phyloP scores from a whole-genome alignment of 2,113 vertebrate genomes.

The Rhynchomys soricoides region DNA sequence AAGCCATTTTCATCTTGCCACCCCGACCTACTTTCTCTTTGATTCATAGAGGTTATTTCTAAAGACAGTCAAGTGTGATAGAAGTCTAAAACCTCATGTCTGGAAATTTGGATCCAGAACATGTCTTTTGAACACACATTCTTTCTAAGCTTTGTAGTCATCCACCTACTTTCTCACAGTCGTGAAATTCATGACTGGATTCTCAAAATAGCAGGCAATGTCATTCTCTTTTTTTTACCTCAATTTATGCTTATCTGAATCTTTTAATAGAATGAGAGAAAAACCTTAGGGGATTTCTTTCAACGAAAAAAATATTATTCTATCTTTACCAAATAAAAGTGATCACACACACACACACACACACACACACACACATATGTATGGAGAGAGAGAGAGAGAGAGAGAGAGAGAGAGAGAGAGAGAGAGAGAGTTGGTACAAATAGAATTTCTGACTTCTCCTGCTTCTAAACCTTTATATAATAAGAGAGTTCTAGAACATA shows the following conservation, averaged over 20 bases:
- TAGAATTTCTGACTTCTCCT: not conserved
- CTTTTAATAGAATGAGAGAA: not conserved
- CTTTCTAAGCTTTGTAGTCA: not conserved
- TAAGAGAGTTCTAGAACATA: not conserved
- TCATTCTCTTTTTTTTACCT: not conserved
- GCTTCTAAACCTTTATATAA: not conserved
- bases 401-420: no score
- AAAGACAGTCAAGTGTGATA: not conserved
- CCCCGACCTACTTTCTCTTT: not conserved
- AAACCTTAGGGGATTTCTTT: not conserved
- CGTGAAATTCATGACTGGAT: not conserved
- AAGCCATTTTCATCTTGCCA: not conserved
- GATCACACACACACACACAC: no score
- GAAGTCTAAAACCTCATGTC: not conserved
- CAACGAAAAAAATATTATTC: not conserved
- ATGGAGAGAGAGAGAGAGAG: no score
- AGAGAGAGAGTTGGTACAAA: not conserved
- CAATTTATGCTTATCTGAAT: not conserved
- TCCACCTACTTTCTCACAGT: not conserved
- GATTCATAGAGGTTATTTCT: not conserved
- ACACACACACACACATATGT: no score
- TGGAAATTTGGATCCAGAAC: not conserved
- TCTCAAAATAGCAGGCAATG: not conserved
- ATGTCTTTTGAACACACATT: constrained; percentile 1
- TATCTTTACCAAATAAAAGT: not conserved